Percentiles rank a stretch among this genome's conserved stretches.
phyloP scores from a whole-genome alignment of 2,888 invertebrate genomes.

The Lithodes maja region DNA sequence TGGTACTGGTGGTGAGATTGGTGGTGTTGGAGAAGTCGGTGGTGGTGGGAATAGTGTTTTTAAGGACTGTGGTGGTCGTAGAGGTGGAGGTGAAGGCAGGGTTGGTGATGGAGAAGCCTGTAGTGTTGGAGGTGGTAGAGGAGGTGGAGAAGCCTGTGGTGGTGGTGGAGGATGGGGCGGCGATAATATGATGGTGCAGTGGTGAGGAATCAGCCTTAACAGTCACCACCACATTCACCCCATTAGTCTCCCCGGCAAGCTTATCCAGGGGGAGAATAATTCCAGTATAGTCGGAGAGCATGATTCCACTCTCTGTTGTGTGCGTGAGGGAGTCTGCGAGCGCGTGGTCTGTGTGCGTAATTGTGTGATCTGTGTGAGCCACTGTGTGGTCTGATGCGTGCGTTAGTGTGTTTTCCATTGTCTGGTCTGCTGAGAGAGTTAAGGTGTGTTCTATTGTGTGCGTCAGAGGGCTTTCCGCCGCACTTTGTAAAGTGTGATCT shows the following conservation, averaged over 20 bases:
- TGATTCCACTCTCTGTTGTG: neutral
- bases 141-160: conserved; percentile 6
- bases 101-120: conserved; percentile 4
- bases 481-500: neutral
- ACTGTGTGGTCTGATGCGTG: neutral
- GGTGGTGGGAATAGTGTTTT: neutral
- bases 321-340: neutral
- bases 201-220: conserved; percentile 6
- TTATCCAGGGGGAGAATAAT: conserved; percentile 20
- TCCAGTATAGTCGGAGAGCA: conserved; percentile 29
- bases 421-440: neutral
- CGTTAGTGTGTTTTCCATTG: neutral
- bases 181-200: conserved; percentile 10
- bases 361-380: neutral
- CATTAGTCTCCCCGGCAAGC: neutral
- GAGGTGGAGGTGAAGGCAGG: neutral
- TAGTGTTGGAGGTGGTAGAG: neutral
- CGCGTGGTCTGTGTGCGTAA: neutral
- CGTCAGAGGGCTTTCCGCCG: neutral
- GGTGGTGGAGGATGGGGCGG: neutral
- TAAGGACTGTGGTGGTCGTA: conserved; percentile 8
- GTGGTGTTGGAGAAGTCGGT: neutral
- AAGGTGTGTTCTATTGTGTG: neutral
- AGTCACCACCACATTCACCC: conserved; percentile 38
- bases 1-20: neutral